phyloP scores from a whole-genome alignment of 2,797 vertebrate genomes.

The Platyrinchus mystaceus region DNA sequence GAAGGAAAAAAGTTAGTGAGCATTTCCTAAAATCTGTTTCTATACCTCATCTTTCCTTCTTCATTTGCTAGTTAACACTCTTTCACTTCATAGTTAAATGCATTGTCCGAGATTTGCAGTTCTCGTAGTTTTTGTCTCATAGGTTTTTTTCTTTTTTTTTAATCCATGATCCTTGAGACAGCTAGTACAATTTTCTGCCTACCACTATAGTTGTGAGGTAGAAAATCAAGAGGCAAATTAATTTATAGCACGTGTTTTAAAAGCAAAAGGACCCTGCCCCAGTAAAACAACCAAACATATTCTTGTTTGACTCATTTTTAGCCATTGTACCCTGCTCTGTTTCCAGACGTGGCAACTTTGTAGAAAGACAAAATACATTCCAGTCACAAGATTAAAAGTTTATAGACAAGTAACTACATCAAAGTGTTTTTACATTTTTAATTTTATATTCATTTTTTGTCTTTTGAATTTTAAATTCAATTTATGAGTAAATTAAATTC shows the following conservation, averaged over 20 bases:
- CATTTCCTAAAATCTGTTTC: not conserved
- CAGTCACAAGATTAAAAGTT: not conserved
- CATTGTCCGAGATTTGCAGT: not conserved
- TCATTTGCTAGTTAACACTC: not conserved
- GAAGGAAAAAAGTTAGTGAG: not conserved
- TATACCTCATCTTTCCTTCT: not conserved
- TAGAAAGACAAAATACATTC: not conserved
- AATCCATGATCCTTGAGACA: not conserved
- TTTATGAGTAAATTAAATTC: not conserved
- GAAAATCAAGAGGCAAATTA: not conserved
- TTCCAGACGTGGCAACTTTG: not conserved
- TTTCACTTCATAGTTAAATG: not conserved
- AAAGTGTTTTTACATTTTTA: not conserved
- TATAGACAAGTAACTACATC: not conserved
- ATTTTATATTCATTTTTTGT: not conserved
- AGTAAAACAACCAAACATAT: not conserved
- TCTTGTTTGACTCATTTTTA: not conserved
- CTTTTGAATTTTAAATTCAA: constrained; percentile 1
- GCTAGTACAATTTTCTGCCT: not conserved
- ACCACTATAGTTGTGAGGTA: not conserved
- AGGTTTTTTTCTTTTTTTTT: not conserved
- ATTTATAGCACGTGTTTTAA: not conserved
- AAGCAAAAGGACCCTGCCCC: not conserved
- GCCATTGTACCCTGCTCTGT: not conserved
- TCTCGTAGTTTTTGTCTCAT: not conserved